A percentile compares a stretch with the other conserved stretches of the same genome.
These are phyloP conservation scores for Hemibagrus guttatus DNA, from an alignment of 2,797 vertebrate genomes.

Conservation along the genomic window DNA sequence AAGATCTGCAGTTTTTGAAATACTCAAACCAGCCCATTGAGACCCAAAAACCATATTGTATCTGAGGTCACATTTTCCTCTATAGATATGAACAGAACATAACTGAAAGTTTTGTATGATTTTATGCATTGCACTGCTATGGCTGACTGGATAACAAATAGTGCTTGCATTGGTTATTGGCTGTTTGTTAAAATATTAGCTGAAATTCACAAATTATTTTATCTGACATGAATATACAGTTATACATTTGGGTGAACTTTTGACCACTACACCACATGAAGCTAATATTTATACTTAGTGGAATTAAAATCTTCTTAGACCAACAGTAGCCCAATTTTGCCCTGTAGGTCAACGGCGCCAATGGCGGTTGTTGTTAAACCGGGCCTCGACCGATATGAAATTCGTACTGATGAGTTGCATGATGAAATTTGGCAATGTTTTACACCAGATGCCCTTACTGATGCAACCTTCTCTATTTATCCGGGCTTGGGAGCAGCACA, in stretches of 20 bases:
- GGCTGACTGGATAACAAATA: neutral
- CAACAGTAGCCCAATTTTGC: no score
- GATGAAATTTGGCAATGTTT: no score
- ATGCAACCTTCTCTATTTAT: no score
- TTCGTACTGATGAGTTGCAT: no score
- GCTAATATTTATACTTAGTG: neutral
- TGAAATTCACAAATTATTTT: neutral
- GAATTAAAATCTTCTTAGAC: no score
- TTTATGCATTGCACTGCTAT: neutral
- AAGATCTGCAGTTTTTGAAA: neutral
- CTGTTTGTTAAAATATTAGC: neutral
- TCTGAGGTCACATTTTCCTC: neutral
- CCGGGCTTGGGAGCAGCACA: no score
- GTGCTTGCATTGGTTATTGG: neutral
- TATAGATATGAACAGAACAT: neutral
- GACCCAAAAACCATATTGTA: neutral
- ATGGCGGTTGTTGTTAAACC: no score
- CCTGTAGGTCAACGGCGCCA: no score
- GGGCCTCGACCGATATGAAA: no score
- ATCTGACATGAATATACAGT: neutral
- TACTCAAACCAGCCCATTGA: neutral
- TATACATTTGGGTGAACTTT: neutral
- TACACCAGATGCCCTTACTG: no score
- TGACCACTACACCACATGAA: neutral
- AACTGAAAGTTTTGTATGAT: neutral